Conservation (phyloP, 1,140 invertebrate genomes). For the Tetragnatha versicolor region DNA sequence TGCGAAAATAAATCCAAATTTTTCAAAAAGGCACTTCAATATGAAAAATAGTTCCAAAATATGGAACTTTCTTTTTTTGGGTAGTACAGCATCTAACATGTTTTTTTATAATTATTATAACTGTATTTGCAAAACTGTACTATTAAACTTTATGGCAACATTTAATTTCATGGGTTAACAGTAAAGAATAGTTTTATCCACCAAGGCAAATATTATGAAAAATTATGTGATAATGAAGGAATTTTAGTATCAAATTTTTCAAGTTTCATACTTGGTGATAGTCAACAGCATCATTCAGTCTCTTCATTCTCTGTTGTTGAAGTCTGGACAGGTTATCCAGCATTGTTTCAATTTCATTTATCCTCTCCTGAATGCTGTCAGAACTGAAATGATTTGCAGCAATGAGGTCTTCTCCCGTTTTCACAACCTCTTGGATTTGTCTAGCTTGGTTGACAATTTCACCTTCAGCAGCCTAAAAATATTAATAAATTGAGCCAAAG, state of each 20-base stretch:
- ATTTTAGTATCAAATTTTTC: too few relatives aligned
- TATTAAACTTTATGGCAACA: too few relatives aligned
- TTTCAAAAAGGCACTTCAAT: background rate
- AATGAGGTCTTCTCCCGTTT: slow-evolving; percentile 91
- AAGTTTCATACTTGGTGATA: slow-evolving; percentile 97
- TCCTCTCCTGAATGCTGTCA: slow-evolving; percentile 89
- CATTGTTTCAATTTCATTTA: slow-evolving; percentile 89
- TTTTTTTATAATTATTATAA: too few relatives aligned
- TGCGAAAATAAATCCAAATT: slow-evolving; percentile 60
- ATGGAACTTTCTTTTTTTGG: too few relatives aligned
- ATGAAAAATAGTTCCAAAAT: background rate
- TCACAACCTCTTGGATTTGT: slow-evolving; percentile 87
- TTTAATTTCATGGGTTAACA: too few relatives aligned
- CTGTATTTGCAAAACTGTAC: too few relatives aligned
- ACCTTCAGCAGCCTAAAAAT: slow-evolving; percentile 84
- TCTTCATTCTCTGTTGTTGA: slow-evolving; percentile 86
- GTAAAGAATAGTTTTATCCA: too few relatives aligned
- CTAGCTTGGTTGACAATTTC: slow-evolving; percentile 92
- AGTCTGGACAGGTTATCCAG: slow-evolving; percentile 94
- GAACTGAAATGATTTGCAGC: slow-evolving; percentile 91
- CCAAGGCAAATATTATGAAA: too few relatives aligned
- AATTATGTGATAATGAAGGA: too few relatives aligned
- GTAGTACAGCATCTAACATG: too few relatives aligned
- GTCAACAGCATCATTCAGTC: slow-evolving; percentile 95
- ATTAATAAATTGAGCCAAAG: too few relatives aligned